Base-by-base conservation (phyloP, 2,797 vertebrate species). In the Gallinago stenura region DNA sequence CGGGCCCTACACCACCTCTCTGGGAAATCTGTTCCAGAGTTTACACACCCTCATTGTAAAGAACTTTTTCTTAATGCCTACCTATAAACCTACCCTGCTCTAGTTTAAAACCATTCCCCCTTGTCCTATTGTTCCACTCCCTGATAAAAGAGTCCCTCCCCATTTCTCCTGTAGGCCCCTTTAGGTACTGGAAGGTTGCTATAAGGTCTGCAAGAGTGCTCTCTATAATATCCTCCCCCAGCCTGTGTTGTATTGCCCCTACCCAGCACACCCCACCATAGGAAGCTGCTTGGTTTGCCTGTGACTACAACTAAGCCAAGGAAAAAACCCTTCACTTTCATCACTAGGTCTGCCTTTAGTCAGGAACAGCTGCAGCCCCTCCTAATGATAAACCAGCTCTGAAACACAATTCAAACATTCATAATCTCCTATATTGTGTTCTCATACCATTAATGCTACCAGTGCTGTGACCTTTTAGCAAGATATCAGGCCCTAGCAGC, bases 391-490 rank as follows among this genome's bases (percentile, higher is more conserved):
- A 90, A 87, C 56, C 69, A 30, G 37, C 58, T 7, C 79, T 65
- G 73, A 93, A 95, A 84, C 51, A 62, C 87, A 71, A 56, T 92
- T 65, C 17, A 25, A 79, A 82, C 9, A 21, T 81, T 95, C 83
- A 50, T 92, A 75, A 93, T 96, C 93, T 96, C 51, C 64, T 77
- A 1, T 81, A 91, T 96, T 95, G 77, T 57, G 30, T 78, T 95
- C 92, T 91, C 73, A 85, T 85, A 80, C 88, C 31, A 39, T 87
- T 92, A 96, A 89, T 66, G 76, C 62, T 77, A 90, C 69, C 45
- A 82, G 48, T 86, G 91, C 62, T 86, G 56, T 94, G 95, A 97
- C 95, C 94, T 97, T 97, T 97, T 68, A 90, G 93, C 53, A 75
- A 93, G 83, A 76, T 93, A 95, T 90, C 93, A 93, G 93, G 76